phyloP scores from a whole-genome alignment of 2,113 vertebrate genomes.

The Psammodynastes pulverulentus region DNA sequence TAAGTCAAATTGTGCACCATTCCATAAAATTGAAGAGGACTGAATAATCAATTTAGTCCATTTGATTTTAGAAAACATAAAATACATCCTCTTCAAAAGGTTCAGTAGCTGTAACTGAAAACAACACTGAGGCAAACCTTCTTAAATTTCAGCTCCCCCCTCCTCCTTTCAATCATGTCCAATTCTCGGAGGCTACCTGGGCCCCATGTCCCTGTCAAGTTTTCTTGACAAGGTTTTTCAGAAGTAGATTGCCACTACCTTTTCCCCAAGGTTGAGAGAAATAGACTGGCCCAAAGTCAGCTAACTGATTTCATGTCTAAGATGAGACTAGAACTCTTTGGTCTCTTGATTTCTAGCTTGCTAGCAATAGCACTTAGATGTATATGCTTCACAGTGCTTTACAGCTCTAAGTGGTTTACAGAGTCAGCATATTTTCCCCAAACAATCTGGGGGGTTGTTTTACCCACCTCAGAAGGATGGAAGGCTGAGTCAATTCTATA shows the following conservation, averaged over 20 bases:
- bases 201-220: background rate
- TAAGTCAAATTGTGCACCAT: background rate
- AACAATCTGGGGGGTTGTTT: too few species aligned
- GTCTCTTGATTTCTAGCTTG: too few species aligned
- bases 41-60: background rate
- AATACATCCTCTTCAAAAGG: background rate
- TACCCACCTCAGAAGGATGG: too few species aligned
- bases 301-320: too few species aligned
- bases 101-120: background rate
- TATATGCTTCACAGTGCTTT: too few species aligned
- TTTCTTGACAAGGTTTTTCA: background rate
- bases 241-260: background rate
- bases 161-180: background rate
- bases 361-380: too few species aligned
- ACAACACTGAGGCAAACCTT: background rate
- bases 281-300: too few species aligned
- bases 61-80: background rate
- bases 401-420: too few species aligned
- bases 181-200: background rate
- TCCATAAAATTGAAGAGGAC: background rate
- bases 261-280: background rate
- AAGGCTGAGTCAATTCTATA: too few species aligned
- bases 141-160: background rate
- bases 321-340: too few species aligned
- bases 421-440: too few species aligned